Evolutionary conservation across 1,140 invertebrate species (phyloP), one percentile per base, ranked within the genome.

Genomic region (Bombus superbus): DNA sequence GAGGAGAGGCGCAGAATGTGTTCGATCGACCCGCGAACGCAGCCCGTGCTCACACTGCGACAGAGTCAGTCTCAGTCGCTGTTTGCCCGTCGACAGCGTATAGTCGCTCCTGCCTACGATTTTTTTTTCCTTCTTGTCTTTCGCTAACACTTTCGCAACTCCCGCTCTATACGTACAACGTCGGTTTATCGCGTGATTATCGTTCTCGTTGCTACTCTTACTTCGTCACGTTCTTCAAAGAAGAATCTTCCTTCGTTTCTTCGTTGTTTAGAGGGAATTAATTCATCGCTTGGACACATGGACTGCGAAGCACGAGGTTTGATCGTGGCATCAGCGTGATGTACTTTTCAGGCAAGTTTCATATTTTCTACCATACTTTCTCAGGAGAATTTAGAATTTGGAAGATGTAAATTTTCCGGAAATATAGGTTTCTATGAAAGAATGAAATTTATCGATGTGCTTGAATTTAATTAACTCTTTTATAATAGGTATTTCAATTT

Each of bases 21-120:
- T 94, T 95, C 94, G 94, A 95, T 95, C 94, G 94, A 95, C 94
- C 94, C 93, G 90, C 86, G 92, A 90, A 92, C 87, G 88, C 81
- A 79, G 90, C 90, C 88, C 66, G 90, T 90, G 88, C 88, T 92
- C 91, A 92, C 90, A 94, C 93, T 95, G 94, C 94, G 93, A 93
- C 94, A 95, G 91, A 92, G 88, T 90, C 92, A 93, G 93, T 94
- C 90, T 91, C 92, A 93, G 93, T 94, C 89, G 92, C 91, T 91
- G 92, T 91, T 89, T 83, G 86, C 47, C 73, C 74, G 71, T 25
- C 71, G 86, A 75, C 69, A 59, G 75, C 62, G 72, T 32, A 40
- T 13, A 25, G 25, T 83, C 73, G 57, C 22, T 42, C 28, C 11
- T 28, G 42, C 57, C 28, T 1, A 4, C 9, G 11, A 25, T 40